Conservation (phyloP, 2,797 vertebrate genomes). For the Clarias fuscus region DNA sequence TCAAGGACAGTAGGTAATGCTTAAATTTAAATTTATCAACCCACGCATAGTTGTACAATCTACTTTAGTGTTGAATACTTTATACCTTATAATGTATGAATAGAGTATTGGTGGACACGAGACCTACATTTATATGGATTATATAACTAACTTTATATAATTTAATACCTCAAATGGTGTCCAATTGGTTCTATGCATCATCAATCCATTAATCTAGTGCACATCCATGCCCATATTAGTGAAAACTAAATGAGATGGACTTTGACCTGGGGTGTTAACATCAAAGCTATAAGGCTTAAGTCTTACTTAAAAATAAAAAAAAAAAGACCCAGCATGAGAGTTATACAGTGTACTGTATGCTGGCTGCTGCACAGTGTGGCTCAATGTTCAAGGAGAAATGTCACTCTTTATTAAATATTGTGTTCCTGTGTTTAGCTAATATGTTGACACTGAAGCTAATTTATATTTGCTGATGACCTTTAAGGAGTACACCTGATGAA, state of each 20-base stretch:
- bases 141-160: not conserved
- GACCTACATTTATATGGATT: not conserved
- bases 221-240: not conserved
- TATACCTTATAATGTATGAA: not conserved
- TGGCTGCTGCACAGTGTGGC: slow-evolving; percentile 30
- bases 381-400: slow-evolving; percentile 43
- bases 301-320: slow-evolving; percentile 34
- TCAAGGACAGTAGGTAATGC: not conserved
- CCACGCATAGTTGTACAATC: not conserved
- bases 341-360: not conserved
- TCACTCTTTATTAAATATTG: slow-evolving; percentile 47
- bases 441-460: slow-evolving; percentile 34
- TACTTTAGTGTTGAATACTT: slow-evolving; percentile 2
- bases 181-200: not conserved
- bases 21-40: not conserved
- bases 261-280: slow-evolving; percentile 23
- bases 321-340: slow-evolving; percentile 34
- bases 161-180: not conserved
- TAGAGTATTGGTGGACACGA: not conserved
- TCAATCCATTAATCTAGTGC: not conserved
- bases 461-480: slow-evolving; percentile 44
- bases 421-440: slow-evolving; percentile 33
- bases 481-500: slow-evolving; percentile 35
- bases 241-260: not conserved
- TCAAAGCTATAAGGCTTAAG: slow-evolving; percentile 34